Base-by-base conservation (phyloP, 2,888 invertebrate species). In the Napeogenes inachia region DNA sequence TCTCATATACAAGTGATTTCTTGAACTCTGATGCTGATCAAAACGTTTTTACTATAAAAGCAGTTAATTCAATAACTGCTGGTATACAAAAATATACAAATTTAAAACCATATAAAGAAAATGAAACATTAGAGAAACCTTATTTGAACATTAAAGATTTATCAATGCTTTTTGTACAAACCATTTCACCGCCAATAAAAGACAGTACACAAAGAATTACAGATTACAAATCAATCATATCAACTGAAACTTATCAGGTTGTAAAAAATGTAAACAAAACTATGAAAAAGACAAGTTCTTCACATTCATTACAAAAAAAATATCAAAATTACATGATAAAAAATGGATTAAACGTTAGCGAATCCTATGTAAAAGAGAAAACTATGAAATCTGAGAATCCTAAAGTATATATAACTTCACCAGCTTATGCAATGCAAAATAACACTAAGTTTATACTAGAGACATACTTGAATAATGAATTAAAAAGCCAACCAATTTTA, bases 181-280 rank as follows among this genome's bases (percentile, higher is more conserved):
- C 50, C 21, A 50, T 50, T 30, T 30, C 50, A 30, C 12, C 21
- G 1, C 50, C 21, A 3, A 50, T 30, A 50, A 50, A 50, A 30
- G 50, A 50, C n/a, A 50, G 21, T 50, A 50, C 10, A 50, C 50
- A 30, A 50, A 50, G 50, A 50, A 8, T 21, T 10, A 50, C 50
- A 5, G 50, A 30, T 30, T 30, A 6, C 42, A 42, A 42, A 10
- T 10, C 42, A 6, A 42, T 8, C 10, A 42, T 10, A 42, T 3
- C 10, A 10, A 42, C 42, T 10, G 42, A 42, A 42, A 3, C 42
- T 42, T 12, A 8, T 42, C 10, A 42, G 3, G 10, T 10, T 42
- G 10, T 42, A 42, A 42, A 42, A 42, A 42, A 10, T 42, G 3
- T 12, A 10, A 42, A 42, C 10, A 42, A 42, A 42, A 42, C 10